phyloP scores from a whole-genome alignment of 2,888 invertebrate species.

The Eupithecia subumbrata region DNA sequence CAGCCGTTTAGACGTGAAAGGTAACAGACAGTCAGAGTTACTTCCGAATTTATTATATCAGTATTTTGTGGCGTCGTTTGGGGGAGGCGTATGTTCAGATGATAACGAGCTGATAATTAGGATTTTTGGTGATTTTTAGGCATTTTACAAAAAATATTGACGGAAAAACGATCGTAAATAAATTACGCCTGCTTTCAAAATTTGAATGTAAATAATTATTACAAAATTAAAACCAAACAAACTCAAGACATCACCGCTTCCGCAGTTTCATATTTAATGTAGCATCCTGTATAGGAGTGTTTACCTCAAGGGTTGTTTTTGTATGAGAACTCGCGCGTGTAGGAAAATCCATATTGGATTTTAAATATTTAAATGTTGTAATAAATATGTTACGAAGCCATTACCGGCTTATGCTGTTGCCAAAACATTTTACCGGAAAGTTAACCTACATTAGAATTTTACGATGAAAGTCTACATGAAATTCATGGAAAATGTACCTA shows the following conservation, averaged over 20 bases:
- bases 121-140: background rate
- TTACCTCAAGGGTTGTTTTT: constrained; percentile 41
- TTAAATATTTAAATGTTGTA: constrained; percentile 47
- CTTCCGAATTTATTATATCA: too few relatives aligned
- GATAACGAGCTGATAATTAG: background rate
- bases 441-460: constrained; percentile 13
- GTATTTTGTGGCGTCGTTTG: background rate
- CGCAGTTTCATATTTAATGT: constrained; percentile 12
- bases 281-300: constrained; percentile 36
- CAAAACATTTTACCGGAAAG: constrained; percentile 27
- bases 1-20: too few relatives aligned
- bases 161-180: background rate
- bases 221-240: background rate
- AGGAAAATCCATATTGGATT: constrained; percentile 47
- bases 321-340: constrained; percentile 38
- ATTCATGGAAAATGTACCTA: background rate
- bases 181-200: background rate
- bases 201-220: background rate
- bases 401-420: constrained; percentile 35
- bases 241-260: background rate
- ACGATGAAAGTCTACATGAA: constrained; percentile 1
- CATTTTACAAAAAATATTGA: background rate
- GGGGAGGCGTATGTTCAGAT: background rate
- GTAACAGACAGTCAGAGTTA: too few relatives aligned
- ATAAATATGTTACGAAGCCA: constrained; percentile 46